Percentiles rank a stretch among this genome's conserved stretches.
phyloP scores from a whole-genome alignment of 1,140 invertebrate genomes.

The Drosophila suzukii region DNA sequence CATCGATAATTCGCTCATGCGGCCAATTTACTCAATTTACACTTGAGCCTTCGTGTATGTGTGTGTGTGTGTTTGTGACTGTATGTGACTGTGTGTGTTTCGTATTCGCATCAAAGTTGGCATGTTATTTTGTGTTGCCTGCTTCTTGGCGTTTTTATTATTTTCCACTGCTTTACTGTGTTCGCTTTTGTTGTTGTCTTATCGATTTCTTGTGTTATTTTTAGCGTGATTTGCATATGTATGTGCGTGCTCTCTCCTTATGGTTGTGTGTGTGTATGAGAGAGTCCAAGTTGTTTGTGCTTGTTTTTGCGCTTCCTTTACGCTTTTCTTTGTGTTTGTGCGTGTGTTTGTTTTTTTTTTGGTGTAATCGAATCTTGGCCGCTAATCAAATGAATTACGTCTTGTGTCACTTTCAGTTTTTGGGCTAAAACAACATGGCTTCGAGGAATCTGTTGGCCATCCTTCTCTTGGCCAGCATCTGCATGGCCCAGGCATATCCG shows the following conservation, averaged over 20 bases:
- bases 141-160: constrained; percentile 46
- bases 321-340: constrained; percentile 4
- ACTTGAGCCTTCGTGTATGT: constrained; percentile 8
- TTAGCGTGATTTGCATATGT: constrained; percentile 71
- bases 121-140: constrained; percentile 44
- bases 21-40: constrained; percentile 71
- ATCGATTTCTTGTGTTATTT: constrained; percentile 82
- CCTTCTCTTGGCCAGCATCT: constrained; percentile 58
- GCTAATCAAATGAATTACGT: constrained; percentile 65
- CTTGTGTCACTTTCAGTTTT: constrained; percentile 62
- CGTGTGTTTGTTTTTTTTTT: constrained; percentile 28
- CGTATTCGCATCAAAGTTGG: constrained; percentile 53
- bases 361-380: constrained; percentile 62
- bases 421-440: constrained; percentile 54
- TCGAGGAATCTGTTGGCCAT: constrained; percentile 53
- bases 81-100: constrained; percentile 7
- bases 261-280: constrained; percentile 9
- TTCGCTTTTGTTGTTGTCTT: constrained; percentile 54
- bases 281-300: constrained; percentile 20
- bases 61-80: constrained; percentile 11
- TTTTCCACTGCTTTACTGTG: constrained; percentile 58
- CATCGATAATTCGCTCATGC: constrained; percentile 78
- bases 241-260: not conserved
- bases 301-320: constrained; percentile 37
- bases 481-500: constrained; percentile 67